A percentile compares a stretch with the other conserved stretches of the same genome.
Evolutionary conservation across 2,888 invertebrate species (phyloP).

Genomic region (Agonopterix subpropinquella): DNA sequence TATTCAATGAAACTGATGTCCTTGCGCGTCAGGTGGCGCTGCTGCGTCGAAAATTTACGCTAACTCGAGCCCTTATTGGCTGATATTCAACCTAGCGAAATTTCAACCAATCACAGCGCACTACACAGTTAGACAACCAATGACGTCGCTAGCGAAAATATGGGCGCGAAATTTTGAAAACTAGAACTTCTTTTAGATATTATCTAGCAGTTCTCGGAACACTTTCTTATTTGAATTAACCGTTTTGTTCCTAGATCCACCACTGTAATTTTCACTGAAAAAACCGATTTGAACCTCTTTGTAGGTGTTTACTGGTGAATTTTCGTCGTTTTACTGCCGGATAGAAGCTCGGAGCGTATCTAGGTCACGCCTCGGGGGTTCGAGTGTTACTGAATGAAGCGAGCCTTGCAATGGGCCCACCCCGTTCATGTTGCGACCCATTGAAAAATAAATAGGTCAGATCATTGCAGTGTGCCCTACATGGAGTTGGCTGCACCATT

Average conservation of each 20-base stretch:
- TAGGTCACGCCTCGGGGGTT: constrained; percentile 63
- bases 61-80: constrained; percentile 38
- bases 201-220: constrained; percentile 15
- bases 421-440: constrained; percentile 67
- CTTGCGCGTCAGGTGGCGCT: constrained; percentile 67
- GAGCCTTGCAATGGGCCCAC: constrained; percentile 55
- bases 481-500: constrained; percentile 61
- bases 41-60: constrained; percentile 43
- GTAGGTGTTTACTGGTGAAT: constrained; percentile 11
- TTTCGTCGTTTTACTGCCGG: constrained; percentile 13
- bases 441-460: constrained; percentile 75
- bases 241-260: no score
- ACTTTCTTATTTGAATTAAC: no score
- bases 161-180: constrained; percentile 46
- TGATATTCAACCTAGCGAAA: constrained; percentile 12
- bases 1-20: constrained; percentile 66
- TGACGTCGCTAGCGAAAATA: constrained; percentile 24
- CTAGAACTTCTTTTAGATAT: constrained; percentile 21
- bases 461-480: constrained; percentile 68
- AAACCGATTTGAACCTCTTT: background rate
- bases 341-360: constrained; percentile 26
- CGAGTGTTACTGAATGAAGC: constrained; percentile 67
- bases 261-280: no score
- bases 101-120: constrained; percentile 43
- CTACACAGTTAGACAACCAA: constrained; percentile 31